These are phyloP conservation scores for Drosophila pseudoobscura DNA, from an alignment of 1,140 invertebrate species.

Conservation along the genomic window DNA sequence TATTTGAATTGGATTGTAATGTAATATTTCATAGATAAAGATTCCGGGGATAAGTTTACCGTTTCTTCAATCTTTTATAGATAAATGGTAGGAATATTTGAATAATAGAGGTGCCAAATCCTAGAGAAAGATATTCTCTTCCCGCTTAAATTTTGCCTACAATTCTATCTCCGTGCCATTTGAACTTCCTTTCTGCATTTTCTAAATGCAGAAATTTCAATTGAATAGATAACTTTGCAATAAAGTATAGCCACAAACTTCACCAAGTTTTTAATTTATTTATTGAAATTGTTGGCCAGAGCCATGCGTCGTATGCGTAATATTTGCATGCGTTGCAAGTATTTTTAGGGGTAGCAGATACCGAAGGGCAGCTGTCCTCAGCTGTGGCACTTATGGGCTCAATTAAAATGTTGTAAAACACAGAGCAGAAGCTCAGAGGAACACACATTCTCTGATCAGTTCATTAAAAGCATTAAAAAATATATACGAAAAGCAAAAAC, in stretches of 20 bases:
- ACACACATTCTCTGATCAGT: constrained; percentile 66
- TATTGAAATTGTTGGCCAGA: constrained; percentile 1
- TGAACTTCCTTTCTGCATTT: background rate
- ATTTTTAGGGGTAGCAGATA: constrained; percentile 3
- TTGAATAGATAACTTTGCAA: constrained; percentile 62
- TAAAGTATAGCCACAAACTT: constrained; percentile 48
- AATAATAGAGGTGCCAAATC: too few species aligned
- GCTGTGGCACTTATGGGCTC: constrained; percentile 39
- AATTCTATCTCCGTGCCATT: too few species aligned
- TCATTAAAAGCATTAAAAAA: constrained; percentile 63
- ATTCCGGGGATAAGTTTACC: too few species aligned
- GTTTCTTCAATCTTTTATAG: too few species aligned
- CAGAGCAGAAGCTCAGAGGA: constrained; percentile 25
- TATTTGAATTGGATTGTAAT: too few species aligned
- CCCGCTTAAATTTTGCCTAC: too few species aligned
- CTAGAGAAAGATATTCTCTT: too few species aligned
- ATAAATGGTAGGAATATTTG: too few species aligned
- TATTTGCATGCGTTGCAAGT: constrained; percentile 20
- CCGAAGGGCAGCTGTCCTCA: constrained; percentile 34
- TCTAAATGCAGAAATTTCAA: constrained; percentile 34
- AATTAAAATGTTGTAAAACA: constrained; percentile 66
- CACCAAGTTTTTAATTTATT: constrained; percentile 12
- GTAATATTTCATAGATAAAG: too few species aligned
- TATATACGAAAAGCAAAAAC: constrained; percentile 7
- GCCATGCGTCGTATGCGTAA: constrained; percentile 55